phyloP scores from a whole-genome alignment of 2,888 invertebrate genomes.

The Achlya flavicornis region DNA sequence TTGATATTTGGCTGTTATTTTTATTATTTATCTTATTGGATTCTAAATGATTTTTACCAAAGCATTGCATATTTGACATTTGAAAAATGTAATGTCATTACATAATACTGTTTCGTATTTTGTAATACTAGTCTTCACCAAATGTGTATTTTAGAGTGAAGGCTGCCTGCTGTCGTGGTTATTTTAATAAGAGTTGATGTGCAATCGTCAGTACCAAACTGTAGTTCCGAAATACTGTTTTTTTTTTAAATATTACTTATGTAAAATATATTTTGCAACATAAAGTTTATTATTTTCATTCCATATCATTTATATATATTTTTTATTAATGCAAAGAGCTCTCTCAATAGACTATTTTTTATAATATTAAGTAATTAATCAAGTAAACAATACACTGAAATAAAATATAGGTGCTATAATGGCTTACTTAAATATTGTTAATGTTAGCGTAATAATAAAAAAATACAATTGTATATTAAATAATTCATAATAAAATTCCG shows the following conservation, averaged over 20 bases:
- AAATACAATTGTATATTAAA: constrained; percentile 51
- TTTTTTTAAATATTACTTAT: background rate
- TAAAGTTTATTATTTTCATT: background rate
- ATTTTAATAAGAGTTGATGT: constrained; percentile 41
- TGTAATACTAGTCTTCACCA: constrained; percentile 53
- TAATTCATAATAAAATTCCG: constrained; percentile 43
- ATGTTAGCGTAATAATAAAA: constrained; percentile 35
- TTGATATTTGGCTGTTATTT: constrained; percentile 1
- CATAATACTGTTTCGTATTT: constrained; percentile 21
- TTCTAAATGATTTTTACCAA: constrained; percentile 29
- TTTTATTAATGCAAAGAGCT: background rate
- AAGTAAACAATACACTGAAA: constrained; percentile 10
- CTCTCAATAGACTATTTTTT: background rate
- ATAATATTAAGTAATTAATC: constrained; percentile 6
- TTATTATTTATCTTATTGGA: background rate
- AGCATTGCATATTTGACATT: constrained; percentile 14
- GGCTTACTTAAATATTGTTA: constrained; percentile 68
- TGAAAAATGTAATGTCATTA: constrained; percentile 15
- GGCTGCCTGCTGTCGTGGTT: constrained; percentile 36
- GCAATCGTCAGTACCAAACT: constrained; percentile 42
- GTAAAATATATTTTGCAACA: background rate
- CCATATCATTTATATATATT: background rate
- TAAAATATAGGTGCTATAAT: constrained; percentile 73
- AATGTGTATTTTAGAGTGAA: constrained; percentile 50
- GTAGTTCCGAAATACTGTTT: background rate